These are phyloP conservation scores for Todus mexicanus DNA, from an alignment of 2,797 vertebrate species.

Conservation along the genomic window DNA sequence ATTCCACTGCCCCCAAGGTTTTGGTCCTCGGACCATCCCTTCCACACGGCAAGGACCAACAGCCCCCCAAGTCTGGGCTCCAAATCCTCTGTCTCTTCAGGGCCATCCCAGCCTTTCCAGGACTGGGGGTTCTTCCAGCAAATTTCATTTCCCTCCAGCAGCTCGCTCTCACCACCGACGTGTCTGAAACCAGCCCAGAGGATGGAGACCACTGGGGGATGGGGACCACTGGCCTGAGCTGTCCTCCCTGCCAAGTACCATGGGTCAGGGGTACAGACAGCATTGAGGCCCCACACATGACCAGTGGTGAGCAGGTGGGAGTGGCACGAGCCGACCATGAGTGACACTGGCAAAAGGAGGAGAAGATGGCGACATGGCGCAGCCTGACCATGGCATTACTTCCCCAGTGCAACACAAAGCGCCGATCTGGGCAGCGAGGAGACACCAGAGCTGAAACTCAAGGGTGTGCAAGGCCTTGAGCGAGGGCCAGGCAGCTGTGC, in stretches of 20 bases:
- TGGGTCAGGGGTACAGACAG: accelerated
- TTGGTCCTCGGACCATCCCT: not conserved
- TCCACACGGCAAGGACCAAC: accelerated
- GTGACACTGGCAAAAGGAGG: too few species aligned
- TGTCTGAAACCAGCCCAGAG: not conserved
- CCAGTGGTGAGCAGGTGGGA: accelerated
- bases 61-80: not conserved
- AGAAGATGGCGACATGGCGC: accelerated
- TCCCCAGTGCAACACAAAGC: accelerated
- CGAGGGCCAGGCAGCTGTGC: not conserved
- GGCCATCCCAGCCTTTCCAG: not conserved
- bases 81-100: not conserved
- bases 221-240: not conserved
- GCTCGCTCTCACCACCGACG: not conserved
- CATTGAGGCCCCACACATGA: accelerated
- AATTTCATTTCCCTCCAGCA: not conserved
- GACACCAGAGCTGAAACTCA: not conserved
- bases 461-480: accelerated
- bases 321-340: accelerated
- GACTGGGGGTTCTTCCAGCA: not conserved
- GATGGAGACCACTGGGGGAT: too few species aligned
- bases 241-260: not conserved
- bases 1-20: too few species aligned
- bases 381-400: not conserved
- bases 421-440: not conserved